Evolutionary conservation across 2,888 invertebrate species (phyloP).

Genomic region (Cerastis leucographa): DNA sequence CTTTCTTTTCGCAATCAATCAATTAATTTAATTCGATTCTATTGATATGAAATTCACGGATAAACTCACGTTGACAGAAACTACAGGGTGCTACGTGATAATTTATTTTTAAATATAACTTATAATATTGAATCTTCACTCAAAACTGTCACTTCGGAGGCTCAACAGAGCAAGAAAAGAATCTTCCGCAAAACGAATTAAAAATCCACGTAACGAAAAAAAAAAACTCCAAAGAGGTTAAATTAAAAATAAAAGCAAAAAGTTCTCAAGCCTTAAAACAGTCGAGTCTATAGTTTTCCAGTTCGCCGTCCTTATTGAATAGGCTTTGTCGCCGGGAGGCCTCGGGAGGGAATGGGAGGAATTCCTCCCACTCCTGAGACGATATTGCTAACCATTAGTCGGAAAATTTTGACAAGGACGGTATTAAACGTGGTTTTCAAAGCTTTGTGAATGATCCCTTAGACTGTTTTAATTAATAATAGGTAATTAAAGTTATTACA

Average conservation of each 20-base stretch:
- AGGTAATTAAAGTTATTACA: not conserved
- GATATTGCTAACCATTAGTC: constrained; percentile 74
- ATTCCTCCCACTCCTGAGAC: constrained; percentile 68
- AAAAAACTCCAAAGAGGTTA: constrained; percentile 35
- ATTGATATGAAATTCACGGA: not conserved
- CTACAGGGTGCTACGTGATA: not conserved
- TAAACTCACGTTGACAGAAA: not conserved
- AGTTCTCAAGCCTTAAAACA: constrained; percentile 34
- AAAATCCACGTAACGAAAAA: constrained; percentile 8
- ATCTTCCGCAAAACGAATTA: constrained; percentile 1
- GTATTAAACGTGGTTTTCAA: constrained; percentile 38
- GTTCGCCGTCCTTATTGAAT: constrained; percentile 71
- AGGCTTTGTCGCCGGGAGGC: constrained; percentile 70
- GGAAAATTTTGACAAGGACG: constrained; percentile 69
- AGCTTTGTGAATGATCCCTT: not conserved
- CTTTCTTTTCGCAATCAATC: not conserved
- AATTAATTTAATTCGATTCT: not conserved
- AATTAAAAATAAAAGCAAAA: constrained; percentile 37
- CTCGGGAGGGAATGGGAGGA: constrained; percentile 51
- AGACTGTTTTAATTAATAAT: not conserved
- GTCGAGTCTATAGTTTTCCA: constrained; percentile 59
- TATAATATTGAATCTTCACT: not conserved
- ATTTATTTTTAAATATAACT: not conserved
- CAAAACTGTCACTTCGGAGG: no score
- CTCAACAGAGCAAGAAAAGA: not conserved